Conservation (phyloP, 1,140 invertebrate species). For the Contarinia nasturtii region DNA sequence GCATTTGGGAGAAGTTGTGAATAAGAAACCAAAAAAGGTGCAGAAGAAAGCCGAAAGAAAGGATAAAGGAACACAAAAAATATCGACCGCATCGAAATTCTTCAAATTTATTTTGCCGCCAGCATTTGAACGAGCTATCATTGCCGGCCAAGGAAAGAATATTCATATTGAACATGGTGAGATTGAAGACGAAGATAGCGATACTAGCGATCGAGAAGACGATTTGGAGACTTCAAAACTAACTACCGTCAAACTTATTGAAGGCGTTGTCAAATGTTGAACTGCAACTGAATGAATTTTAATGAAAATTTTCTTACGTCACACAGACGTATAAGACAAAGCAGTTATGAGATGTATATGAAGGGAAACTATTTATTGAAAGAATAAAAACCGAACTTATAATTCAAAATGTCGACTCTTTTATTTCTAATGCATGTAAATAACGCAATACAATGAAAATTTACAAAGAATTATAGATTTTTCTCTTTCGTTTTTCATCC, state of each 20-base stretch:
- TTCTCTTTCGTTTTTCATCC: slow-evolving; percentile 43
- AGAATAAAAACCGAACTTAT: not conserved
- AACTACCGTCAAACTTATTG: not conserved
- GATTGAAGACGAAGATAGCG: slow-evolving; percentile 3
- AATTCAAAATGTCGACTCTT: not conserved
- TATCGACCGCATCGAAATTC: slow-evolving; percentile 11
- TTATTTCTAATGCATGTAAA: not conserved
- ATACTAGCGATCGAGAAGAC: too few relatives aligned
- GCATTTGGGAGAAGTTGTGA: not conserved
- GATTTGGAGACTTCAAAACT: not conserved
- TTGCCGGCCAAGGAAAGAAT: slow-evolving; percentile 9
- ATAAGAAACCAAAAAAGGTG: not conserved
- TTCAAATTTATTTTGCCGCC: slow-evolving; percentile 11
- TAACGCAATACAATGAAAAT: slow-evolving; percentile 1
- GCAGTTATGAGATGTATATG: too few relatives aligned
- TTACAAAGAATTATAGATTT: slow-evolving; percentile 49
- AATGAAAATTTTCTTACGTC: too few relatives aligned
- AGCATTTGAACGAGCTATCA: slow-evolving; percentile 11
- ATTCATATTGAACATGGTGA: slow-evolving; percentile 1
- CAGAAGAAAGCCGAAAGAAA: slow-evolving; percentile 9
- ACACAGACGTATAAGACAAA: too few relatives aligned
- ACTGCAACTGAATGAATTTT: too few relatives aligned
- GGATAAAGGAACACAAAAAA: slow-evolving; percentile 12
- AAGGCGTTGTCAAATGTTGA: not conserved
- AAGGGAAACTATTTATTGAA: not conserved